Evolutionary conservation across 2,797 vertebrate species (phyloP).

Genomic region (Rhabdophis nuchalis): DNA sequence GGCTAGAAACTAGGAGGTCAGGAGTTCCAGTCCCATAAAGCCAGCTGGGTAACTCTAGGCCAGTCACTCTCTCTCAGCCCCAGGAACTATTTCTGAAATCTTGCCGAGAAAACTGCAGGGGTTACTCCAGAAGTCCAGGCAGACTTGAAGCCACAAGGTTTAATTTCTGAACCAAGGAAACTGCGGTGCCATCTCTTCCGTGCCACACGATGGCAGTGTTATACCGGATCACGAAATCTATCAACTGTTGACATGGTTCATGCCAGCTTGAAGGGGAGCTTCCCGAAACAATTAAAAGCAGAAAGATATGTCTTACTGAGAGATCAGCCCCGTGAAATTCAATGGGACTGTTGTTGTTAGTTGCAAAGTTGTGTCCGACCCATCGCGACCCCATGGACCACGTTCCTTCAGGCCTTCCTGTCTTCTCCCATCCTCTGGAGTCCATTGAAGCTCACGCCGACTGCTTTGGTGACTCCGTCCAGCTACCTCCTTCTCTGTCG

Average conservation of each 20-base stretch:
- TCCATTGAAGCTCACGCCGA: too few relatives aligned
- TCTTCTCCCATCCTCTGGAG: too few relatives aligned
- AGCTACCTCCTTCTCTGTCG: too few relatives aligned
- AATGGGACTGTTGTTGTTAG: too few relatives aligned
- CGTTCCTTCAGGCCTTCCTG: too few relatives aligned
- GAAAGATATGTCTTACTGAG: neutral
- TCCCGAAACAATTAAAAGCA: neutral
- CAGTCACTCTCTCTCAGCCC: neutral
- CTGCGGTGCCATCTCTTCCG: neutral
- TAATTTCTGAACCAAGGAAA: neutral
- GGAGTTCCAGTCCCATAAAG: neutral
- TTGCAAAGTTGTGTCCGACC: too few relatives aligned
- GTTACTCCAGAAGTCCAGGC: neutral
- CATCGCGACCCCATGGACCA: too few relatives aligned
- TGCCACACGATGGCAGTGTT: slow-evolving; percentile 55
- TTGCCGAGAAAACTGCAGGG: neutral
- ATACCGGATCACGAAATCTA: slow-evolving; percentile 23
- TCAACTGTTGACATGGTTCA: too few relatives aligned
- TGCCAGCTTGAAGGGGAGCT: neutral
- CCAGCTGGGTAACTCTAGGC: neutral
- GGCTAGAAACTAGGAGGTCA: neutral
- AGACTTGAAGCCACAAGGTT: neutral
- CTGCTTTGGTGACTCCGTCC: too few relatives aligned
- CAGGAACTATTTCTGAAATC: neutral
- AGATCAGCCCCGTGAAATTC: neutral